Evolutionary conservation across 64 coral and sea anemone species (phyloP).

Genomic region (Pocillopora verrucosa): DNA sequence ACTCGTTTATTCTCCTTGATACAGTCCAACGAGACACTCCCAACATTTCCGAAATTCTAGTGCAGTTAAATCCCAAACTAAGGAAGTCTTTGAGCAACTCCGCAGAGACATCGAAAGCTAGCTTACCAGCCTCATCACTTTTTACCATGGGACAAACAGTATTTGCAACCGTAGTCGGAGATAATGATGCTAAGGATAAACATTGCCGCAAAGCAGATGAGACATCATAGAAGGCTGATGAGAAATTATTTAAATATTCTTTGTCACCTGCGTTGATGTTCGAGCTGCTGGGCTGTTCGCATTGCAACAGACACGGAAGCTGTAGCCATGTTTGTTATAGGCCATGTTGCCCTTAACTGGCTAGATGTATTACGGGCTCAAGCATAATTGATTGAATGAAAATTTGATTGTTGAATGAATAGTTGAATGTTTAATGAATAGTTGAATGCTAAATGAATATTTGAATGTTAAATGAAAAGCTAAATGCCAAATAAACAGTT

Average conservation of each 20-base stretch:
- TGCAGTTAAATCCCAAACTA: no score
- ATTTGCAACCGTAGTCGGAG: background rate
- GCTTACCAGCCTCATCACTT: slow-evolving; percentile 2
- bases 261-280: background rate
- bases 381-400: no score
- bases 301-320: no score
- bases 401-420: no score
- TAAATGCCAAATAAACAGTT: no score
- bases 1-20: slow-evolving; percentile 12
- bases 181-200: slow-evolving; percentile 8
- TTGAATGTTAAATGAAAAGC: no score
- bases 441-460: no score
- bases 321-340: no score
- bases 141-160: background rate
- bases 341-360: no score
- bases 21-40: slow-evolving; percentile 50
- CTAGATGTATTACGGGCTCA: no score
- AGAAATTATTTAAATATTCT: background rate
- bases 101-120: background rate
- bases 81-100: no score
- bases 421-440: no score
- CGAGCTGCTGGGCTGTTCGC: background rate
- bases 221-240: slow-evolving; percentile 5
- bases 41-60: slow-evolving; percentile 16
- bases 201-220: slow-evolving; percentile 17